Percentiles rank a stretch among this genome's conserved stretches.
Conservation (phyloP, 2,797 vertebrate species). For the Phoxinus dragarum region DNA sequence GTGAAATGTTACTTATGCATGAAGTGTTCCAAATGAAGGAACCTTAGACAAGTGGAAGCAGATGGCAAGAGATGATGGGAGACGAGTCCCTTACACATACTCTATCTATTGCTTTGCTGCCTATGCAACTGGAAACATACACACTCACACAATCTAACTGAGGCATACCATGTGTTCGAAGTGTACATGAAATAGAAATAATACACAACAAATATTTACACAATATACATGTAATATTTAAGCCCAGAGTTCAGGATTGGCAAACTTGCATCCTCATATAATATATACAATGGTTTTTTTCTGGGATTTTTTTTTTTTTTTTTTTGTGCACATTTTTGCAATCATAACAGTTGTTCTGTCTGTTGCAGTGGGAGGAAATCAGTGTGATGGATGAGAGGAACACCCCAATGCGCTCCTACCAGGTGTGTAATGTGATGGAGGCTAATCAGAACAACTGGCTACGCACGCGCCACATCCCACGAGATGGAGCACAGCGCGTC, state of each 20-base stretch:
- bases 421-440: conserved; percentile 87
- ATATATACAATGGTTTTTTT: background rate
- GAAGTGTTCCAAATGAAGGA: conserved; percentile 83
- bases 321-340: background rate
- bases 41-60: conserved; percentile 82
- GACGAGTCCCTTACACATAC: conserved; percentile 71
- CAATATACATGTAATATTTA: background rate
- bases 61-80: conserved; percentile 72
- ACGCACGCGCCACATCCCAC: conserved; percentile 82
- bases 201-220: background rate
- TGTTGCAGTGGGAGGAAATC: conserved; percentile 86
- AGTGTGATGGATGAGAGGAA: conserved; percentile 87
- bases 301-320: too few relatives aligned
- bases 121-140: conserved; percentile 25
- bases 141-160: conserved; percentile 36
- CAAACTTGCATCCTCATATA: background rate
- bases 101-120: conserved; percentile 25
- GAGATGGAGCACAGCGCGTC: conserved; percentile 83
- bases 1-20: conserved; percentile 78
- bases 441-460: conserved; percentile 89
- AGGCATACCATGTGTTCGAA: conserved; percentile 34
- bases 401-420: conserved; percentile 86
- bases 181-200: background rate
- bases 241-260: background rate
- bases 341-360: conserved; percentile 24